A percentile compares a stretch with the other conserved stretches of the same genome.
phyloP scores from a whole-genome alignment of 2,888 invertebrate species.

The Itoplectis maculator region DNA sequence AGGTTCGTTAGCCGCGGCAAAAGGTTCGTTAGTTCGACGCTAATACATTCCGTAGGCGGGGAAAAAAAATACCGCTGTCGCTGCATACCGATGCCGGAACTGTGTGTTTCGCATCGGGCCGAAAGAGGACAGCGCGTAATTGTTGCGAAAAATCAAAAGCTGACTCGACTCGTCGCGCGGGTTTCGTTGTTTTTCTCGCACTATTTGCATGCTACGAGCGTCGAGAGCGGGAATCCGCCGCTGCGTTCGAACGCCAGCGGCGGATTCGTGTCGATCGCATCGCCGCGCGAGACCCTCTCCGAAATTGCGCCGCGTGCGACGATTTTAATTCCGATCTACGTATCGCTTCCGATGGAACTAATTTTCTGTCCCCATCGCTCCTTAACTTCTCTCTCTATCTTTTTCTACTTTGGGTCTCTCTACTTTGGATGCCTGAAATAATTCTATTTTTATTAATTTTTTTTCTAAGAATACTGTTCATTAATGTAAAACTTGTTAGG shows the following conservation, averaged over 20 bases:
- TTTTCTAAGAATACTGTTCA: no score
- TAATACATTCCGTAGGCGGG: conserved; percentile 35
- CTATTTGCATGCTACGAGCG: conserved; percentile 36
- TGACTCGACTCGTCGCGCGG: conserved; percentile 49
- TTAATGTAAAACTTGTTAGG: no score
- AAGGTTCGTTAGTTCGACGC: conserved; percentile 60
- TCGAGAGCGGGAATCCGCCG: conserved; percentile 1
- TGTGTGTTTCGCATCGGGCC: not conserved
- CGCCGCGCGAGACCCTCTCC: not conserved
- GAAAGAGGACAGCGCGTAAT: conserved; percentile 40
- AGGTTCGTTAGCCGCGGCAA: conserved; percentile 29
- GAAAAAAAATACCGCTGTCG: conserved; percentile 36
- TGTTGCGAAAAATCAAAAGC: conserved; percentile 59
- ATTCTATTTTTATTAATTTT: no score
- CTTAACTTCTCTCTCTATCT: no score
- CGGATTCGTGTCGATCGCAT: no score
- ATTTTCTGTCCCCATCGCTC: no score
- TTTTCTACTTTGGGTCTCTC: no score
- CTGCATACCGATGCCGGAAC: conserved; percentile 46
- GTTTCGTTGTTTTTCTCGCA: conserved; percentile 8
- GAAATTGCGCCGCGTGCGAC: not conserved
- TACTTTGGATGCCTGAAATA: no score
- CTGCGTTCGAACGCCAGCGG: not conserved
- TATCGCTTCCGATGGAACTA: conserved; percentile 33
- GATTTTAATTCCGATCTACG: conserved; percentile 14